These are phyloP conservation scores for Petrocephalus schoutedeni DNA, from an alignment of 2,797 vertebrate species.

Conservation along the genomic window DNA sequence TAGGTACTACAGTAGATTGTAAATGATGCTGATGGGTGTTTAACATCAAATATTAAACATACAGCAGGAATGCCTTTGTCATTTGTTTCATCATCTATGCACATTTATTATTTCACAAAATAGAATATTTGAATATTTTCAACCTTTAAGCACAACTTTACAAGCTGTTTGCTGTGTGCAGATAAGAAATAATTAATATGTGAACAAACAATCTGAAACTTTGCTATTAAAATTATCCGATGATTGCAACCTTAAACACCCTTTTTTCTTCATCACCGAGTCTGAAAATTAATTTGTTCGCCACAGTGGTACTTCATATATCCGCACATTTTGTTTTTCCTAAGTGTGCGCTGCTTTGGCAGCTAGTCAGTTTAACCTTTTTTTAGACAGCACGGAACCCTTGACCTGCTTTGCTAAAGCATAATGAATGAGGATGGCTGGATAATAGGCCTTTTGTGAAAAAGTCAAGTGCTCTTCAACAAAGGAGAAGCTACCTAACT, in stretches of 20 bases:
- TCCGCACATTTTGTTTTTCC: conserved; percentile 1
- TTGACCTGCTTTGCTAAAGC: neutral
- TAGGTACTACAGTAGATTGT: neutral
- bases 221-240: neutral
- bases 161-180: neutral
- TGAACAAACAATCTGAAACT: neutral
- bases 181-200: conserved; percentile 2
- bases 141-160: neutral
- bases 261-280: conserved; percentile 7
- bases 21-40: neutral
- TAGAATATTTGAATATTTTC: neutral
- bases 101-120: neutral
- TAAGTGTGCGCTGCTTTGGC: neutral
- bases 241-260: conserved; percentile 2
- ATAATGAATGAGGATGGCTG: neutral
- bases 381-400: neutral
- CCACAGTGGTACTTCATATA: neutral
- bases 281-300: conserved; percentile 14
- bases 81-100: neutral
- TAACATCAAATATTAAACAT: neutral
- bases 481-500: neutral
- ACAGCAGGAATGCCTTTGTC: neutral
- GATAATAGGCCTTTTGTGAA: neutral
- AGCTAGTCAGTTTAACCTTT: neutral
- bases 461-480: neutral